These are phyloP conservation scores for Watsonalla cultraria DNA, from an alignment of 2,888 invertebrate genomes.

Conservation along the genomic window DNA sequence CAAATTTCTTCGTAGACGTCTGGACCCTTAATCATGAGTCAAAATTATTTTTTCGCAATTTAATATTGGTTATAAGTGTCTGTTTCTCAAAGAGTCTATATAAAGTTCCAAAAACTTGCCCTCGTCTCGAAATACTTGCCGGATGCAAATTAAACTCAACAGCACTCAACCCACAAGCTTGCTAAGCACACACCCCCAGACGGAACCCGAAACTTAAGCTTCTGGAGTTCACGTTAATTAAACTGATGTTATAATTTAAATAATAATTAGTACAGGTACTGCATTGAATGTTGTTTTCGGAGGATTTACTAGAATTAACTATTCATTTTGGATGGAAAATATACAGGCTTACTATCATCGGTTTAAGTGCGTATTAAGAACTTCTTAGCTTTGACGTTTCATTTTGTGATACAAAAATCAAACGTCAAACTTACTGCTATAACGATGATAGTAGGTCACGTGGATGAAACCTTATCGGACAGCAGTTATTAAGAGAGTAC, in stretches of 20 bases:
- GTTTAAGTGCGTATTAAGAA: too few relatives aligned
- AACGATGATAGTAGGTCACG: too few relatives aligned
- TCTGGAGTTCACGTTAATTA: constrained; percentile 35
- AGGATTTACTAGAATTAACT: not conserved
- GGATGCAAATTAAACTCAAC: not conserved
- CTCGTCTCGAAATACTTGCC: not conserved
- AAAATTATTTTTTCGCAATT: too few relatives aligned
- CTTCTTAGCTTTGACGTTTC: too few relatives aligned
- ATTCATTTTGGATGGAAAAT: too few relatives aligned
- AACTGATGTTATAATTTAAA: constrained; percentile 34
- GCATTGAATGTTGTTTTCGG: not conserved
- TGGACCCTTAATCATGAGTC: too few relatives aligned
- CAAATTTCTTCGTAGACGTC: too few relatives aligned
- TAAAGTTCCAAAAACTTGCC: not conserved
- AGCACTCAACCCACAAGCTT: not conserved
- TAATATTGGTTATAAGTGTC: too few relatives aligned
- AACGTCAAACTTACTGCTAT: too few relatives aligned
- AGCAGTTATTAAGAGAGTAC: not conserved
- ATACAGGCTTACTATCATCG: too few relatives aligned
- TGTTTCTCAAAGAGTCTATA: not conserved
- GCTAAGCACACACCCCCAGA: not conserved
- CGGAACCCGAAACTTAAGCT: constrained; percentile 19
- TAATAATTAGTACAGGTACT: constrained; percentile 1
- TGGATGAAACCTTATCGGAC: too few relatives aligned
- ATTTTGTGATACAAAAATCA: too few relatives aligned